Percentiles rank a stretch among this genome's conserved stretches.
phyloP scores from a whole-genome alignment of 2,888 invertebrate genomes.

The Drosophila cyrtoloma region DNA sequence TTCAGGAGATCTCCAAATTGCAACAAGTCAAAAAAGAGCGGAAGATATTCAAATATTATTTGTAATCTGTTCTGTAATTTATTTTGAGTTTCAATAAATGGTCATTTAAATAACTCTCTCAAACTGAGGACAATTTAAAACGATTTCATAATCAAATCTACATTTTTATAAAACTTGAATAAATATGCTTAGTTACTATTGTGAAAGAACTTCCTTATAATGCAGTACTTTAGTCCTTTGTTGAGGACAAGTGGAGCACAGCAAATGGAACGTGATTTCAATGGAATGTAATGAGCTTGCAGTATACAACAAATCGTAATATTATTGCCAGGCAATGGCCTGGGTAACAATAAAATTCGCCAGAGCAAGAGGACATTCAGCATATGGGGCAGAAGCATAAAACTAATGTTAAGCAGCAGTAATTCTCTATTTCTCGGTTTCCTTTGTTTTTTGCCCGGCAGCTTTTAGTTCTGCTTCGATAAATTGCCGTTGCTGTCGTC shows the following conservation, averaged over 20 bases:
- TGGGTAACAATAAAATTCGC: conserved; percentile 63
- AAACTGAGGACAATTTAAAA: background rate
- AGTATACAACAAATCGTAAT: conserved; percentile 71
- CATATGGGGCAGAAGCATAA: conserved; percentile 56
- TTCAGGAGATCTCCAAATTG: background rate
- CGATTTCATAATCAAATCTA: background rate
- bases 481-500: conserved; percentile 47
- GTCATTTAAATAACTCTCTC: background rate
- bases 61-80: background rate
- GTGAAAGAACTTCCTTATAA: background rate
- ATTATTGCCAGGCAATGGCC: conserved; percentile 68
- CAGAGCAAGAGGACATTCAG: conserved; percentile 38
- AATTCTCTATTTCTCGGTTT: conserved; percentile 7
- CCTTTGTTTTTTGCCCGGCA: conserved; percentile 23
- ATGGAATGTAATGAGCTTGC: conserved; percentile 69
- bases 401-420: conserved; percentile 69
- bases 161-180: background rate
- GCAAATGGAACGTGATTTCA: conserved; percentile 32
- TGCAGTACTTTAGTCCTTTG: background rate
- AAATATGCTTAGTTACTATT: background rate
- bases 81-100: background rate
- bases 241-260: background rate
- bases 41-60: background rate
- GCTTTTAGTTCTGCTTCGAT: conserved; percentile 36
- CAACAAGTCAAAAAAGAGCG: background rate